These are phyloP conservation scores for Diachasmimorpha longicaudata DNA, from an alignment of 1,140 invertebrate genomes.

Conservation along the genomic window DNA sequence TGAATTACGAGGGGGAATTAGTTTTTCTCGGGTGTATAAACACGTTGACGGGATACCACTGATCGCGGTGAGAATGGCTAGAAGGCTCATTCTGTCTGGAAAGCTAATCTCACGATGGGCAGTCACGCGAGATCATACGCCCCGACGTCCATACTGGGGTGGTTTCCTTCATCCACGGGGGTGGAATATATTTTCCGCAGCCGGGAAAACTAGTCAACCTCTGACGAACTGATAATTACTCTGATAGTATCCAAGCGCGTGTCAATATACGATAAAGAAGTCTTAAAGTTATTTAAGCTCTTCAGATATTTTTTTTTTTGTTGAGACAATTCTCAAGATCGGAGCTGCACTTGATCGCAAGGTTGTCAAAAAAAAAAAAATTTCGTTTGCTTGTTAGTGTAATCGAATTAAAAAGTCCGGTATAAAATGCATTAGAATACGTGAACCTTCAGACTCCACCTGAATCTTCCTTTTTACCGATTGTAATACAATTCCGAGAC, in stretches of 20 bases:
- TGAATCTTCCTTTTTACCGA: too few relatives aligned
- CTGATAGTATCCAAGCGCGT: neutral
- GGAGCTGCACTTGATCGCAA: too few relatives aligned
- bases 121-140: neutral
- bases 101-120: conserved; percentile 4
- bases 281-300: neutral
- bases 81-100: neutral
- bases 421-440: too few relatives aligned
- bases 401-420: too few relatives aligned
- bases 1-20: neutral
- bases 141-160: neutral
- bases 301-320: too few relatives aligned
- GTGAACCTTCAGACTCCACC: too few relatives aligned
- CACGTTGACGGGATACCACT: neutral
- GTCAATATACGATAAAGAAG: neutral
- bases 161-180: neutral
- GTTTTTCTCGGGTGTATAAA: neutral
- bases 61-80: neutral
- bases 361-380: too few relatives aligned
- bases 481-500: too few relatives aligned
- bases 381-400: too few relatives aligned
- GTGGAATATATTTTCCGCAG: conserved; percentile 2
- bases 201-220: neutral
- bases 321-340: too few relatives aligned
- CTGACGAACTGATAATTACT: neutral